These are phyloP conservation scores for Herpailurus yagouaroundi DNA, from an alignment of 2,113 vertebrate species.

Conservation along the genomic window DNA sequence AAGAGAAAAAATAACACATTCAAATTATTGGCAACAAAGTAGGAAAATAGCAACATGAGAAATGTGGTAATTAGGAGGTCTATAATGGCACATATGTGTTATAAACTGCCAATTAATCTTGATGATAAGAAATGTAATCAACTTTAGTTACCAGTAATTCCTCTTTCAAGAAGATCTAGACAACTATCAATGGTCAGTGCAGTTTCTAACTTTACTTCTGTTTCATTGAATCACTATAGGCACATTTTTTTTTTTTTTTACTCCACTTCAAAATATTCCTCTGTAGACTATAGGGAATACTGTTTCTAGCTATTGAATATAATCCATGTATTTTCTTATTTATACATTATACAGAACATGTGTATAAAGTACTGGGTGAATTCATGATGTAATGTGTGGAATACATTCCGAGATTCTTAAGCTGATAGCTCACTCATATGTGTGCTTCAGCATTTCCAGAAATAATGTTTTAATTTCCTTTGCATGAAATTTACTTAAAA, in stretches of 20 bases:
- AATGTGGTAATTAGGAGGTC: constrained; percentile 52
- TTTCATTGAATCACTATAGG: not conserved
- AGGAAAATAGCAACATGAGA: constrained; percentile 46
- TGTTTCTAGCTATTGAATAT: not conserved
- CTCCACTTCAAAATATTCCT: not conserved
- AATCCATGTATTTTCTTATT: not conserved
- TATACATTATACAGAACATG: not conserved
- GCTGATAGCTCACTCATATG: not conserved
- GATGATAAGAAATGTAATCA: constrained; percentile 34
- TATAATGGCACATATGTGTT: constrained; percentile 2
- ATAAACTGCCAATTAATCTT: constrained; percentile 60
- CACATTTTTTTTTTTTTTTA: not conserved
- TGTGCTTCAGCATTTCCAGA: not conserved
- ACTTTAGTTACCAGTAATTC: constrained; percentile 19
- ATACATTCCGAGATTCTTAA: not conserved
- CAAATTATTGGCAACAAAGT: constrained; percentile 43
- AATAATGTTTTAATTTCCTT: constrained; percentile 13
- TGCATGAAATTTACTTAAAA: not conserved
- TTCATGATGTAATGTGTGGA: not conserved
- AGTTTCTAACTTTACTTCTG: not conserved
- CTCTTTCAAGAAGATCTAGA: not conserved
- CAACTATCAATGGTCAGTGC: not conserved
- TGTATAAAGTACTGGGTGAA: not conserved
- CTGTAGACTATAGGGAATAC: not conserved
- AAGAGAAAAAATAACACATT: constrained; percentile 35